Evolutionary conservation across 2,797 vertebrate genomes (phyloP), one percentile per base, ranked within the genome.

Genomic region (Ctenopoma kingsleyae): DNA sequence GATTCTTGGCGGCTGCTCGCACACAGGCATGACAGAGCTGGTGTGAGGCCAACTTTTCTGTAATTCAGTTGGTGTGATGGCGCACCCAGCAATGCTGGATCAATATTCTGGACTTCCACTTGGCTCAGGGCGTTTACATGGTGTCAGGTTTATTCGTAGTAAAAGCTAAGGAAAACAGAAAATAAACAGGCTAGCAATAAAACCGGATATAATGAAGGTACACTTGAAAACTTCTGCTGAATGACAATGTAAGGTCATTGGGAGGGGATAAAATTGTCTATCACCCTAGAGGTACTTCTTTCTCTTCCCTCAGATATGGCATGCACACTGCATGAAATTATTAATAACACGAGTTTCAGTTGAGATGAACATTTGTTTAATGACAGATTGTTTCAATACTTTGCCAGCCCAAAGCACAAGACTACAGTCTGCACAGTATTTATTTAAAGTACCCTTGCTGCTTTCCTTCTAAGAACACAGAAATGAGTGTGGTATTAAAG

Each of bases 351-450:
- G 11, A 20, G 32, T 65, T 77, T 80, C 43, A 70, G 27, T 22
- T 40, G 13, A 59, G 35, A 59, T 57, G 52, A 77, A 41, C 67
- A 16, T 61, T 44, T 56, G 17, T 63, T 78, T 64, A 9, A 60
- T 76, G 57, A 68, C 43, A 62, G 67, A 71, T 63, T 58, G 50
- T 67, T 77, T 38, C 27, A 62, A 72, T 9, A 4, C 35, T 59
- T 59, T 67, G 58, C 72, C 60, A 74, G 64, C 67, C 46, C 32
- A 65, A 53, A 82, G 59, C 43, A 17, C 2, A 27, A 36, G 49
- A 62, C n/a, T n/a, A 46, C 43, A 53, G 62, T 78, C 75, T 54
- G 30, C 17, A 32, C 61, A 51, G 76, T 76, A 56, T 81, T 77
- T 70, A 46, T 71, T 73, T 46, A 50, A 69, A 63, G 8, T 35